phyloP scores from a whole-genome alignment of 2,888 invertebrate genomes.

The Drosophila planitibia region DNA sequence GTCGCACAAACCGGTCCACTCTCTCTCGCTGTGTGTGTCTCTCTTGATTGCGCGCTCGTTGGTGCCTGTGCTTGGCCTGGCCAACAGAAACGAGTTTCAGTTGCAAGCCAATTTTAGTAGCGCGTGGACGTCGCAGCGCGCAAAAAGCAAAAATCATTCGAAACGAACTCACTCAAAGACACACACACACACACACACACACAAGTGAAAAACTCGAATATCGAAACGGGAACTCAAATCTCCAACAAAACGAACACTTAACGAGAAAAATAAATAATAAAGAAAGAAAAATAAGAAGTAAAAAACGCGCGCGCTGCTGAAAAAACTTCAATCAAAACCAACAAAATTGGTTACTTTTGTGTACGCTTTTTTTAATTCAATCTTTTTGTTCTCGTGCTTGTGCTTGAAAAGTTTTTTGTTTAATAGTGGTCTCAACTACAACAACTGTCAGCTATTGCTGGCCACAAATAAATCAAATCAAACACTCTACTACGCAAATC shows the following conservation, averaged over 20 bases:
- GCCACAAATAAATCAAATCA: slow-evolving; percentile 10
- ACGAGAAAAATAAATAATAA: slow-evolving; percentile 21
- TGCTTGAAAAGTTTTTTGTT: not conserved
- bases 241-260: slow-evolving; percentile 10
- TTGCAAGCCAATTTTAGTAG: slow-evolving; percentile 73
- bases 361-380: not conserved
- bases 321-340: slow-evolving; percentile 18
- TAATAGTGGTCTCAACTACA: not conserved
- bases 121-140: slow-evolving; percentile 73
- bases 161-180: not conserved
- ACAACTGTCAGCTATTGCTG: not conserved
- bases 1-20: slow-evolving; percentile 52
- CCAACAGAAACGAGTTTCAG: slow-evolving; percentile 80
- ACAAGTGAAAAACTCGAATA: slow-evolving; percentile 27
- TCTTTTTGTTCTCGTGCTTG: slow-evolving; percentile 1
- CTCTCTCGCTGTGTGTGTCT: not conserved
- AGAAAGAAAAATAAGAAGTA: slow-evolving; percentile 23
- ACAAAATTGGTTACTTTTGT: slow-evolving; percentile 23
- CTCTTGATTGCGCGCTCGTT: slow-evolving; percentile 14
- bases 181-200: slow-evolving; percentile 4
- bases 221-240: slow-evolving; percentile 51
- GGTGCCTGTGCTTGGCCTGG: slow-evolving; percentile 41
- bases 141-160: slow-evolving; percentile 18
- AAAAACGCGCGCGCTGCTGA: slow-evolving; percentile 39
- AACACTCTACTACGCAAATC: not conserved